Percentiles rank a stretch among this genome's conserved stretches.
phyloP scores from a whole-genome alignment of 1,140 invertebrate genomes.

The Phymorhynchus buccinoides region DNA sequence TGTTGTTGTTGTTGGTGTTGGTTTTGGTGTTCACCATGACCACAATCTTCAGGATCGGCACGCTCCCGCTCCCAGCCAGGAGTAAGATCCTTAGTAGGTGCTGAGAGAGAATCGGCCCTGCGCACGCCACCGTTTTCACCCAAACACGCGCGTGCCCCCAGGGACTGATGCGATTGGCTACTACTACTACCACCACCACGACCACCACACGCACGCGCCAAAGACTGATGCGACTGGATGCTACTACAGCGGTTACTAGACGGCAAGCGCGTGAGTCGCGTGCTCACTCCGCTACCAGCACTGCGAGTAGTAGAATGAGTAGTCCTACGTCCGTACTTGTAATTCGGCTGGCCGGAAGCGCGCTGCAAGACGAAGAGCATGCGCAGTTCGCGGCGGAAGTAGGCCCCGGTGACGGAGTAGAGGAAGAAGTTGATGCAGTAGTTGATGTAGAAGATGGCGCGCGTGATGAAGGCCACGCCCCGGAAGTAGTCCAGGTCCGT shows the following conservation, averaged over 20 bases:
- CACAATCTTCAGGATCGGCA: too few species aligned
- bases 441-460: slow-evolving; percentile 38
- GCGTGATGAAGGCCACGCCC: slow-evolving; percentile 39
- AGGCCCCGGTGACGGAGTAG: slow-evolving; percentile 67
- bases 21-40: too few species aligned
- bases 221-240: background rate
- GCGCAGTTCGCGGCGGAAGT: slow-evolving; percentile 43
- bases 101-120: too few species aligned
- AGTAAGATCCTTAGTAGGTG: too few species aligned
- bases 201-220: too few species aligned
- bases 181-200: too few species aligned
- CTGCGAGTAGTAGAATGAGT: background rate
- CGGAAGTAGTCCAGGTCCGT: slow-evolving; percentile 38
- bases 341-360: background rate
- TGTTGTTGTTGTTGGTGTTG: too few species aligned
- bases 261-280: background rate
- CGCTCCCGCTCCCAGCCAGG: too few species aligned
- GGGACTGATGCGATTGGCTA: too few species aligned
- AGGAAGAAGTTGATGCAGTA: slow-evolving; percentile 69
- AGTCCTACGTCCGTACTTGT: slow-evolving; percentile 32
- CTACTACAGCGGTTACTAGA: background rate
- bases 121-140: too few species aligned
- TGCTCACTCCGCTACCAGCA: background rate
- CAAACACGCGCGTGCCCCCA: too few species aligned
- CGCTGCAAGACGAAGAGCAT: slow-evolving; percentile 37